Percentiles rank a stretch among this genome's conserved stretches.
These are phyloP conservation scores for Halcyon malimbica DNA, from an alignment of 2,113 vertebrate genomes.

Conservation along the genomic window DNA sequence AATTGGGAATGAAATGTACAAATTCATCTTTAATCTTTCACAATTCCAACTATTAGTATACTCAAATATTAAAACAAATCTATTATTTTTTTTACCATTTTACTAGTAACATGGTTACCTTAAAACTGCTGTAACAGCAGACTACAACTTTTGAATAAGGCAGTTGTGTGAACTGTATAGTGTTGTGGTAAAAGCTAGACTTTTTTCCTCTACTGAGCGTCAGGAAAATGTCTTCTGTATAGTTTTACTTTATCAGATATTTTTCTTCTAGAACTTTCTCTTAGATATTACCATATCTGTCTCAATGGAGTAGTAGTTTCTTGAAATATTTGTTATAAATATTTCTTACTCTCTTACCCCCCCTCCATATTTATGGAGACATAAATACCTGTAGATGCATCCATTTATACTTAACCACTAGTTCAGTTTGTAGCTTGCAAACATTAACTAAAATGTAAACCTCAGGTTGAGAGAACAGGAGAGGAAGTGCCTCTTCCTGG, in stretches of 20 bases:
- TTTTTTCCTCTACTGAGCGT: background rate
- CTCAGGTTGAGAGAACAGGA: background rate
- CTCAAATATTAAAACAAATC: background rate
- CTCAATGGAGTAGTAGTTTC: background rate
- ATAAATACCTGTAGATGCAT: background rate
- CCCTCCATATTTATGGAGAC: background rate
- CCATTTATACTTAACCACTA: background rate
- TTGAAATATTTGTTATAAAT: background rate
- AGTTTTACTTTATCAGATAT: background rate
- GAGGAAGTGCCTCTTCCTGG: background rate
- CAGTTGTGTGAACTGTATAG: background rate
- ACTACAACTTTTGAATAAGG: background rate
- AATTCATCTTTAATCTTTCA: background rate
- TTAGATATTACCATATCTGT: background rate
- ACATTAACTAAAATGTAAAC: background rate
- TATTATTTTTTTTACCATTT: background rate
- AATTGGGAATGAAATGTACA: background rate
- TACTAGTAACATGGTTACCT: accelerated
- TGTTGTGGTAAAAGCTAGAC: background rate
- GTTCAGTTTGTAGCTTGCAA: background rate
- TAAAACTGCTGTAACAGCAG: background rate
- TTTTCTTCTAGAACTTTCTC: background rate
- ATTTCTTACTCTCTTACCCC: background rate
- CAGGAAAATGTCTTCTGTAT: background rate
- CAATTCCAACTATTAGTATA: background rate